A percentile compares a stretch with the other conserved stretches of the same genome.
Evolutionary conservation across 2,888 invertebrate species (phyloP).

Genomic region (Siphonodentalium dalli): DNA sequence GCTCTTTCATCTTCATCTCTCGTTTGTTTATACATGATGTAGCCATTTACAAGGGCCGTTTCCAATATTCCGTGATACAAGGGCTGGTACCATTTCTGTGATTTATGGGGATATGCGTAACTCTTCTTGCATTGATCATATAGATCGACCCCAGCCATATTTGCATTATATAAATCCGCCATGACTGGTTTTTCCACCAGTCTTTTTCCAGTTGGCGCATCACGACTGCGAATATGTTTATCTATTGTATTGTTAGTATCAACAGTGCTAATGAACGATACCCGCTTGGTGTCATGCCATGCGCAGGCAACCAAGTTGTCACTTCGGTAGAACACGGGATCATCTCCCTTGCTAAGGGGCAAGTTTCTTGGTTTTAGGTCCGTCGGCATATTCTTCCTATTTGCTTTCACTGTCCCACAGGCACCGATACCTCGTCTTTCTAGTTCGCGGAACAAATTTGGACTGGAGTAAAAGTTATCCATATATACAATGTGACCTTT

Average conservation of each 20-base stretch:
- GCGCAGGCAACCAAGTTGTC: constrained; percentile 26
- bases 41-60: constrained; percentile 27
- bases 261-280: constrained; percentile 5
- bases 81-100: constrained; percentile 20
- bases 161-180: constrained; percentile 14
- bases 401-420: constrained; percentile 23
- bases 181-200: constrained; percentile 11
- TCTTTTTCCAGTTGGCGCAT: constrained; percentile 2
- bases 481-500: constrained; percentile 19
- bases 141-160: constrained; percentile 21
- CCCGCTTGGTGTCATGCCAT: constrained; percentile 32
- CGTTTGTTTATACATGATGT: constrained; percentile 24
- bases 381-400: constrained; percentile 21
- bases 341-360: constrained; percentile 23
- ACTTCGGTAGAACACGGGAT: constrained; percentile 27
- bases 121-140: constrained; percentile 13
- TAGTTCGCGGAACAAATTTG: constrained; percentile 11
- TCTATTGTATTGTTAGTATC: constrained; percentile 5
- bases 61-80: constrained; percentile 22
- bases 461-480: constrained; percentile 25
- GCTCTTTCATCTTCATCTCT: neutral
- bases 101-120: constrained; percentile 15
- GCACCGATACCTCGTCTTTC: constrained; percentile 11
- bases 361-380: constrained; percentile 12
- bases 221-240: constrained; percentile 5